These are phyloP conservation scores for Notothenia coriiceps DNA, from an alignment of 2,113 vertebrate genomes.

Conservation along the genomic window DNA sequence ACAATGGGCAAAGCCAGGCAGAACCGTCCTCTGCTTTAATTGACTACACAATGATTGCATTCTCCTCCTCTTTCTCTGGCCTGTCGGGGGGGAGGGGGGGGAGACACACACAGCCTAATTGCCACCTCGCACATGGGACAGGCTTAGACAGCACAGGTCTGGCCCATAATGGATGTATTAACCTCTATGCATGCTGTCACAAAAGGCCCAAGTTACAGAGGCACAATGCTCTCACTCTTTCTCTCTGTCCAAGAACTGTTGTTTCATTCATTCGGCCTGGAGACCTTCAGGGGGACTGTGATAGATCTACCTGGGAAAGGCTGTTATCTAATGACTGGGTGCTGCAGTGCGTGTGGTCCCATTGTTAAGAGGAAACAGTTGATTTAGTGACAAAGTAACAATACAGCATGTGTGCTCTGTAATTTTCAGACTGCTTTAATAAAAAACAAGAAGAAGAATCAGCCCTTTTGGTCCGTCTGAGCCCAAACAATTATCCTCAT, in stretches of 20 bases:
- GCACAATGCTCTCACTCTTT: slow-evolving; percentile 64
- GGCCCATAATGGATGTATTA: slow-evolving; percentile 70
- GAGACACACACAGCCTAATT: slow-evolving; percentile 66
- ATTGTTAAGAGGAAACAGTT: slow-evolving; percentile 41
- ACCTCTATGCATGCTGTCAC: slow-evolving; percentile 62
- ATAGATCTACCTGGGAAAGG: slow-evolving; percentile 78
- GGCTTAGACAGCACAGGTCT: slow-evolving; percentile 49
- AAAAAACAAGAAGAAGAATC: slow-evolving; percentile 4
- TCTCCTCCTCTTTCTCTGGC: slow-evolving; percentile 52
- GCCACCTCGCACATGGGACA: slow-evolving; percentile 63
- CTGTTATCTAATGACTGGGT: slow-evolving; percentile 52
- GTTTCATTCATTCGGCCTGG: slow-evolving; percentile 57
- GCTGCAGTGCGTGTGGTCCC: slow-evolving; percentile 54
- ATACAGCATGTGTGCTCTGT: slow-evolving; percentile 33
- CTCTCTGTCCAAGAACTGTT: slow-evolving; percentile 51
- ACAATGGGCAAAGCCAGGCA: slow-evolving; percentile 64
- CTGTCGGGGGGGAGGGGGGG: slow-evolving; percentile 15
- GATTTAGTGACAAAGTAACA: slow-evolving; percentile 41
- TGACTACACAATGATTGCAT: slow-evolving; percentile 73
- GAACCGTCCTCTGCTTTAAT: slow-evolving; percentile 64
- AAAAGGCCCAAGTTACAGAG: slow-evolving; percentile 67
- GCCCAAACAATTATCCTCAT: slow-evolving; percentile 31
- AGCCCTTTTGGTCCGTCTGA: background rate
- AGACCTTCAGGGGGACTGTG: slow-evolving; percentile 51
- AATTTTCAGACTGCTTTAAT: slow-evolving; percentile 31